Evolutionary conservation across 2,113 vertebrate species (phyloP).

Genomic region (human): GRCh38 chr4:98114501-98115000

Average conservation of each 20-base stretch:
- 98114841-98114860: constrained; percentile 79
- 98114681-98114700: not conserved
- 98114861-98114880: constrained; percentile 77
- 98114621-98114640: constrained; percentile 25
- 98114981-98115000: constrained; percentile 91
- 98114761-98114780: no score
- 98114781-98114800: no score
- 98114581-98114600: constrained; percentile 14
- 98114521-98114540: constrained; percentile 3
- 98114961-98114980: constrained; percentile 84
- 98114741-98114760: not conserved
- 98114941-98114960: constrained; percentile 86
- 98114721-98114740: not conserved
- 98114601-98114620: not conserved
- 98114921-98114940: constrained; percentile 85
- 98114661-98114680: constrained; percentile 58
- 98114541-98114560: not conserved
- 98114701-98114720: not conserved
- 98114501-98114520: constrained; percentile 10
- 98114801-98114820: constrained; percentile 28
- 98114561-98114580: not conserved
- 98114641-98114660: constrained; percentile 39
- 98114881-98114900: constrained; percentile 83
- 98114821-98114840: constrained; percentile 81
- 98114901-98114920: constrained; percentile 81